Conservation (phyloP, 1,140 invertebrate species). For the Notospermus geniculatus region DNA sequence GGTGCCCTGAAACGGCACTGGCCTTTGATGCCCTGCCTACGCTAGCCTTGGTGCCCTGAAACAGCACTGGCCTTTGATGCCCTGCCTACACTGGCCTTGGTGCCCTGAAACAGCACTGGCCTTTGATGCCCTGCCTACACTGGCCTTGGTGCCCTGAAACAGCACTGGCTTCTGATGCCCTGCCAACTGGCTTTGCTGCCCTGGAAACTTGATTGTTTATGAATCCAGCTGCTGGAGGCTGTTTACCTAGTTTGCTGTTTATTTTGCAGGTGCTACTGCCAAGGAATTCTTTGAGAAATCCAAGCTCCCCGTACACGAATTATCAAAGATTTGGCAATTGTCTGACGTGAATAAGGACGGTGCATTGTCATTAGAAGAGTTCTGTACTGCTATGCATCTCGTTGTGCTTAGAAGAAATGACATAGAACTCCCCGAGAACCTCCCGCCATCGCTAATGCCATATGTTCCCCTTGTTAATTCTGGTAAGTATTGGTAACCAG, state of each 20-base stretch:
- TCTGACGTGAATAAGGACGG: constrained; percentile 94
- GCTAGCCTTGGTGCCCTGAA: too few relatives aligned
- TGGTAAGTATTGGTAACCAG: constrained; percentile 36
- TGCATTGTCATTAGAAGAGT: constrained; percentile 87
- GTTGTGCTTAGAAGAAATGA: constrained; percentile 80
- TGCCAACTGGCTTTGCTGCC: too few relatives aligned
- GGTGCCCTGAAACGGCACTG: too few relatives aligned
- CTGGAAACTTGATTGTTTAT: too few relatives aligned
- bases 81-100: too few relatives aligned
- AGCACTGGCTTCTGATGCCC: too few relatives aligned
- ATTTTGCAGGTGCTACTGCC: constrained; percentile 71
- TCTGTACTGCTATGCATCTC: constrained; percentile 96
- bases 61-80: too few relatives aligned
- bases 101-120: too few relatives aligned
- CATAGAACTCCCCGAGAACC: constrained; percentile 63
- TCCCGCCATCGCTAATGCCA: constrained; percentile 76
- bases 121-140: too few relatives aligned
- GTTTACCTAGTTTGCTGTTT: constrained; percentile 3
- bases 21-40: too few relatives aligned
- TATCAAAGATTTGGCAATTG: constrained; percentile 94
- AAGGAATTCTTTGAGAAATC: constrained; percentile 96
- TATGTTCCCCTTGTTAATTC: constrained; percentile 44
- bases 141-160: too few relatives aligned
- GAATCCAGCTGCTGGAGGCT: too few relatives aligned
- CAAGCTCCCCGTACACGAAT: constrained; percentile 81